A percentile compares a stretch with the other conserved stretches of the same genome.
Conservation (phyloP, 2,113 vertebrate species). For the Galeopterus variegatus region DNA sequence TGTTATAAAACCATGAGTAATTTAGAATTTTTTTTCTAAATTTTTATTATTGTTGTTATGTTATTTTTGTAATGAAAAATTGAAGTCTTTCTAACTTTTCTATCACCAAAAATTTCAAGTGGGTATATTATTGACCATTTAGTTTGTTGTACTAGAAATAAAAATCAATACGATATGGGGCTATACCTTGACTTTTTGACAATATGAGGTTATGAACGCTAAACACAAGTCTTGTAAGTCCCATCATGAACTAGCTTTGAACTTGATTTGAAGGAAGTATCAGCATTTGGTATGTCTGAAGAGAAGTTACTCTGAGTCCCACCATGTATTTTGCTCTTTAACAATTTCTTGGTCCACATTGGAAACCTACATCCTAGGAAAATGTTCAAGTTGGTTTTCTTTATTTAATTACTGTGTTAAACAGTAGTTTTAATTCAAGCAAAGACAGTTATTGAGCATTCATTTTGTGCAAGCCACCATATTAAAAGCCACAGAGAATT, state of each 20-base stretch:
- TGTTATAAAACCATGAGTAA: not conserved
- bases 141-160: not conserved
- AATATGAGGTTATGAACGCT: not conserved
- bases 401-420: conserved; percentile 24
- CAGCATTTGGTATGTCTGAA: not conserved
- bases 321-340: not conserved
- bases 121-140: not conserved
- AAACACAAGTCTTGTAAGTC: not conserved
- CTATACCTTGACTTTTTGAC: not conserved
- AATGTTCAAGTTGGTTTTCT: not conserved
- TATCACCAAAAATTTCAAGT: not conserved
- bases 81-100: not conserved
- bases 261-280: not conserved
- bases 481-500: not conserved
- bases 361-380: not conserved
- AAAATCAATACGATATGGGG: not conserved
- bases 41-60: not conserved
- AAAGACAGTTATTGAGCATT: not conserved
- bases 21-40: not conserved
- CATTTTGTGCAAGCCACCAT: not conserved
- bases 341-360: not conserved
- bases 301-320: not conserved
- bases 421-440: not conserved
- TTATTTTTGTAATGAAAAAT: conserved; percentile 9
- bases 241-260: not conserved